phyloP scores from a whole-genome alignment of 2,888 invertebrate genomes.

The Cheilosia urbana region DNA sequence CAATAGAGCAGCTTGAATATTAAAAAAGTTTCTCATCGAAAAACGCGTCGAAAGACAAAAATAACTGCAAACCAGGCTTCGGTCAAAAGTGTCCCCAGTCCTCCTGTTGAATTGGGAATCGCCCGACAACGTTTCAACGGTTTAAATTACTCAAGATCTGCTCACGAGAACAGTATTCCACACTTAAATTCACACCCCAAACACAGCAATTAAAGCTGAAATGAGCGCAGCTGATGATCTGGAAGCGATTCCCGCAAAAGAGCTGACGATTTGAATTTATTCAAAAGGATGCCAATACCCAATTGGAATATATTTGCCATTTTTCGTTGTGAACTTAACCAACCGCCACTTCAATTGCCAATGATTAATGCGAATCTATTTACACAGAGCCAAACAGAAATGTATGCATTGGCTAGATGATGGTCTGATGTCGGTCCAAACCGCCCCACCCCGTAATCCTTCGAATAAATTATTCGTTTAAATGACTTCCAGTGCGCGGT shows the following conservation, averaged over 20 bases:
- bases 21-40: too few relatives aligned
- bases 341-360: slow-evolving; percentile 28
- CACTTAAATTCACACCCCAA: background rate
- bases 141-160: too few relatives aligned
- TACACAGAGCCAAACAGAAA: background rate
- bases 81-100: too few relatives aligned
- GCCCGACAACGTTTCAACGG: too few relatives aligned
- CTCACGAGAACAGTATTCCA: too few relatives aligned
- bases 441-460: slow-evolving; percentile 24
- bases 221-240: slow-evolving; percentile 54
- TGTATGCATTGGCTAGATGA: slow-evolving; percentile 1
- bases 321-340: slow-evolving; percentile 39
- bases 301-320: slow-evolving; percentile 24
- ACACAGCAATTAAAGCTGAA: slow-evolving; percentile 37
- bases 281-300: slow-evolving; percentile 25
- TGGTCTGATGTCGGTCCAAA: background rate
- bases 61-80: too few relatives aligned
- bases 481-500: slow-evolving; percentile 48
- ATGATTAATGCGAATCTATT: slow-evolving; percentile 60
- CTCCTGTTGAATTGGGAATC: too few relatives aligned
- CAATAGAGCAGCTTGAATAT: too few relatives aligned
- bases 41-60: too few relatives aligned
- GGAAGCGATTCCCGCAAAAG: slow-evolving; percentile 52
- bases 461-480: slow-evolving; percentile 64
- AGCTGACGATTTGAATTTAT: slow-evolving; percentile 52